Conservation (phyloP, 2,113 vertebrate genomes). For the Chaetorhynchus papuensis region DNA sequence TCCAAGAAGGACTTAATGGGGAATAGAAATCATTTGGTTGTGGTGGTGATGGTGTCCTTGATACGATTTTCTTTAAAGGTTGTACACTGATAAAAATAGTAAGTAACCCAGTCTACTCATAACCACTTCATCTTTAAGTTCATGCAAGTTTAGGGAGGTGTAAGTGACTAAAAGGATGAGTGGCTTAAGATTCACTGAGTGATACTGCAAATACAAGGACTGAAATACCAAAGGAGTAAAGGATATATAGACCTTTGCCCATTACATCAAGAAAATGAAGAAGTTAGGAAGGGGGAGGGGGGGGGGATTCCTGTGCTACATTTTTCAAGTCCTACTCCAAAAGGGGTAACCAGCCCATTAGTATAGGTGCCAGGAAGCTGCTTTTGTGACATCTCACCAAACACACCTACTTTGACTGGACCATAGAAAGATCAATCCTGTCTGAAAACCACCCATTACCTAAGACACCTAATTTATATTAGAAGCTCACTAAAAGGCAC, state of each 20-base stretch:
- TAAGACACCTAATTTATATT: slow-evolving; percentile 80
- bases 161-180: slow-evolving; percentile 60
- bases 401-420: slow-evolving; percentile 64
- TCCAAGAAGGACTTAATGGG: slow-evolving; percentile 24
- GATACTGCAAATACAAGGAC: slow-evolving; percentile 61
- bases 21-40: slow-evolving; percentile 56
- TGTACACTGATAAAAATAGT: slow-evolving; percentile 36
- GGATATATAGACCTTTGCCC: slow-evolving; percentile 67
- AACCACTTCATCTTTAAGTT: slow-evolving; percentile 59
- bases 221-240: slow-evolving; percentile 72
- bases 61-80: background rate
- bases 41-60: background rate
- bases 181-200: slow-evolving; percentile 63
- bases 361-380: slow-evolving; percentile 66
- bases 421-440: slow-evolving; percentile 75
- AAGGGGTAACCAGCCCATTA: slow-evolving; percentile 73
- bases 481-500: slow-evolving; percentile 72
- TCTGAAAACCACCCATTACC: slow-evolving; percentile 73
- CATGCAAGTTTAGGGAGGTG: slow-evolving; percentile 54
- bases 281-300: slow-evolving; percentile 61
- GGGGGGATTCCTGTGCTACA: slow-evolving; percentile 45
- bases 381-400: slow-evolving; percentile 68
- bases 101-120: slow-evolving; percentile 16
- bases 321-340: slow-evolving; percentile 66
- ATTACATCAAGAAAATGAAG: slow-evolving; percentile 62